phyloP scores from a whole-genome alignment of 2,113 vertebrate genomes.

The Cynoglossus semilaevis region DNA sequence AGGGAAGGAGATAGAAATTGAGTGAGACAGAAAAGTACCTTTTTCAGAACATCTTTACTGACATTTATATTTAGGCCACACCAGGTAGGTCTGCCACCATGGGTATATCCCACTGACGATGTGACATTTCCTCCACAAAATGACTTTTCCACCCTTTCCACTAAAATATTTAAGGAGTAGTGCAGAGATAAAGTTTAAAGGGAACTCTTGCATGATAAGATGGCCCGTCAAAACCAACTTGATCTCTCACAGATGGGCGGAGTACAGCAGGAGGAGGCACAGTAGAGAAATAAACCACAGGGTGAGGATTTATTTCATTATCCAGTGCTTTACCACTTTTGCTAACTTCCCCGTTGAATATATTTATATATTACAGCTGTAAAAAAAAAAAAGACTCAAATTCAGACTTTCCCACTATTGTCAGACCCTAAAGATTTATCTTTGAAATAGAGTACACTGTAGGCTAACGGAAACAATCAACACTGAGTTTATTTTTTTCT shows the following conservation, averaged over 20 bases:
- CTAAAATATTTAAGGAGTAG: slow-evolving; percentile 48
- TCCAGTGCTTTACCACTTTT: no score
- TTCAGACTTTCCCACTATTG: background rate
- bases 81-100: slow-evolving; percentile 26
- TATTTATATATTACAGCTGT: no score
- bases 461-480: slow-evolving; percentile 12
- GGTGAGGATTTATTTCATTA: no score
- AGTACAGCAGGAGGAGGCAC: background rate
- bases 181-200: slow-evolving; percentile 45
- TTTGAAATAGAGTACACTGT: background rate
- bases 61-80: slow-evolving; percentile 64
- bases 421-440: background rate
- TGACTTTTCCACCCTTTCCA: slow-evolving; percentile 34
- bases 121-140: slow-evolving; percentile 51
- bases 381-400: background rate
- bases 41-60: slow-evolving; percentile 52
- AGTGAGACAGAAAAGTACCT: slow-evolving; percentile 18
- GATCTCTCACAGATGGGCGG: slow-evolving; percentile 19
- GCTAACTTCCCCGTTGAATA: no score
- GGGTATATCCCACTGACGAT: slow-evolving; percentile 53
- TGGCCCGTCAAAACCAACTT: slow-evolving; percentile 26
- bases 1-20: slow-evolving; percentile 13
- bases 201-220: slow-evolving; percentile 37
- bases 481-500: slow-evolving; percentile 1
- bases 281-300: slow-evolving; percentile 2